Evolutionary conservation across 2,888 invertebrate species (phyloP).

Genomic region (Steromphala cineraria): DNA sequence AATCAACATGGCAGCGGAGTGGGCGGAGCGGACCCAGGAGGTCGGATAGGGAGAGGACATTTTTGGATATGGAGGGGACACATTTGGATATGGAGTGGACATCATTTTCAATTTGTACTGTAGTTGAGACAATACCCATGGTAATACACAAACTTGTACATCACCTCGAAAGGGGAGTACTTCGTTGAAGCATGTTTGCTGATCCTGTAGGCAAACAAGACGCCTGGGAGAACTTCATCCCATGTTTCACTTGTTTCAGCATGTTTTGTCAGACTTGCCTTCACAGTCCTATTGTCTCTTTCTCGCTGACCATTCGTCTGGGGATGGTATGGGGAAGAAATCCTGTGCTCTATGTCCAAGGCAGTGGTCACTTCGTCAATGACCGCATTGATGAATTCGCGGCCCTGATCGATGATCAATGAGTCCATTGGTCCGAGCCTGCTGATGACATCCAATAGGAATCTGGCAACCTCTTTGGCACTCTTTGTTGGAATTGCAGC

Average conservation of each 20-base stretch:
- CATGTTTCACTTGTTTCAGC: background rate
- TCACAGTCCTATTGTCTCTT: constrained; percentile 30
- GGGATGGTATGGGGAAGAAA: background rate
- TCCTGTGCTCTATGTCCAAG: background rate
- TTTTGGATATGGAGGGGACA: too few species aligned
- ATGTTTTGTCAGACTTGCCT: background rate
- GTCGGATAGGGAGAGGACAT: too few species aligned
- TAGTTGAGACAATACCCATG: too few species aligned
- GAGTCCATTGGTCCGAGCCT: constrained; percentile 1
- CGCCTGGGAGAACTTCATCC: background rate
- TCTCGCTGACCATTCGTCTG: constrained; percentile 25
- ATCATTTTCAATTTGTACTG: too few species aligned
- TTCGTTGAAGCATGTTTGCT: constrained; percentile 24
- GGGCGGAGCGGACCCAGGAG: too few species aligned
- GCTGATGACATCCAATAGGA: background rate
- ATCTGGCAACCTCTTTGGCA: background rate
- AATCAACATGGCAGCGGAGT: too few species aligned
- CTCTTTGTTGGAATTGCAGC: constrained; percentile 15
- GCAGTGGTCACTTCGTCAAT: constrained; percentile 18
- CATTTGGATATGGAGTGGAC: too few species aligned
- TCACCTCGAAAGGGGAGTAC: background rate
- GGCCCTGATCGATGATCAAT: constrained; percentile 21
- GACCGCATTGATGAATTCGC: constrained; percentile 19
- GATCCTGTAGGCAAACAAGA: too few species aligned
- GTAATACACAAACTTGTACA: too few species aligned